Evolutionary conservation across 2,797 vertebrate species (phyloP).

Genomic region (Thripadectes ignobilis): DNA sequence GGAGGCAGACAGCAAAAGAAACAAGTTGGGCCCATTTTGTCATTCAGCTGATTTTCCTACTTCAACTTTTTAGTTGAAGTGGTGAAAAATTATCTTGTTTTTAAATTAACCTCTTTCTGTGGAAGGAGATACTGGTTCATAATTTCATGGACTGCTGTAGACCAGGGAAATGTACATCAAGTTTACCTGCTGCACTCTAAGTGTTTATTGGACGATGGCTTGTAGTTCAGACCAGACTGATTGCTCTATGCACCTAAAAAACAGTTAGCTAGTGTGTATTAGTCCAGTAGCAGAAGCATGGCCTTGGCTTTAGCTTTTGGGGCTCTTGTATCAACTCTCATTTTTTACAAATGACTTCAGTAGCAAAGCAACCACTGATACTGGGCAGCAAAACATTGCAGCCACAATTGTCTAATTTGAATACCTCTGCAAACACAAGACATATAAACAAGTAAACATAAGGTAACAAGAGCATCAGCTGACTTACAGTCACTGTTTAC

Average conservation of each 20-base stretch:
- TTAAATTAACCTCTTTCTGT: neutral
- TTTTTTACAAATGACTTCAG: neutral
- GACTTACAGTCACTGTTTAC: slow-evolving; percentile 10
- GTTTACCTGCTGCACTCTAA: neutral
- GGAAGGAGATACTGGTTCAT: neutral
- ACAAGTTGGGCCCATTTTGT: neutral
- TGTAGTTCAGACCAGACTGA: neutral
- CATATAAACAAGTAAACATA: neutral
- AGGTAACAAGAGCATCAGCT: neutral
- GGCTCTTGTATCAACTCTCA: neutral
- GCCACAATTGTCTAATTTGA: neutral
- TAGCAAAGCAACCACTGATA: neutral
- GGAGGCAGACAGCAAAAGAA: neutral
- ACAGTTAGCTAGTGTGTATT: neutral
- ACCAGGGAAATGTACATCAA: neutral
- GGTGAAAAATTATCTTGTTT: neutral
- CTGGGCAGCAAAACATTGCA: neutral
- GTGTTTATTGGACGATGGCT: neutral
- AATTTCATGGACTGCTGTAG: neutral
- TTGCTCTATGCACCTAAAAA: neutral
- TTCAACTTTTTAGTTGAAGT: neutral
- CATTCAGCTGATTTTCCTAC: neutral
- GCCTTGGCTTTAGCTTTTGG: neutral
- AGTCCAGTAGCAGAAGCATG: neutral
- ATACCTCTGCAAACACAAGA: neutral